Conservation (phyloP, 2,113 vertebrate genomes). For the Quiscalus mexicanus region DNA sequence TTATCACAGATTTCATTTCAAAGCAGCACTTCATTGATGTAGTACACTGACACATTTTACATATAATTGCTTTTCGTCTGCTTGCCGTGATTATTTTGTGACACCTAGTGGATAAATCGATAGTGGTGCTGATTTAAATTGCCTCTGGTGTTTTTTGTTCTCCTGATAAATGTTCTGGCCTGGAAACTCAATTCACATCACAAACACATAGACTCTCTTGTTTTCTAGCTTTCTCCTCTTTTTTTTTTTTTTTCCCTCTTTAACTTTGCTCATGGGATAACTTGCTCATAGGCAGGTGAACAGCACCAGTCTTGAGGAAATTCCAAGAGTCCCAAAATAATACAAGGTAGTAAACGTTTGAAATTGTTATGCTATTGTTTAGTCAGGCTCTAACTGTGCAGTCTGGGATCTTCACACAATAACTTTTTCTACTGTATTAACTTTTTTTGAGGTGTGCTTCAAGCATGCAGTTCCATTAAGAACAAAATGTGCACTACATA, state of each 20-base stretch:
- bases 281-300: neutral
- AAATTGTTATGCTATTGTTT: neutral
- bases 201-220: neutral
- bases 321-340: neutral
- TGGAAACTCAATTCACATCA: neutral
- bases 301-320: neutral
- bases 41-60: conserved; percentile 2
- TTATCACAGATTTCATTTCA: conserved; percentile 29
- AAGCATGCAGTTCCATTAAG: neutral
- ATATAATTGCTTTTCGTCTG: conserved; percentile 27
- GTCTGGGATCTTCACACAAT: neutral
- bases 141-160: neutral
- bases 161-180: neutral
- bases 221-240: neutral
- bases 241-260: neutral
- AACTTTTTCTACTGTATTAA: neutral
- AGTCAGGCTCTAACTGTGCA: neutral
- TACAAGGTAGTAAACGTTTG: neutral
- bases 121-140: neutral
- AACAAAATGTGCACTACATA: neutral
- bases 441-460: neutral
- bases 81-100: conserved; percentile 56
- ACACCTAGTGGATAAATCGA: conserved; percentile 69
- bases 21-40: conserved; percentile 46
- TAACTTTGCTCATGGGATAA: neutral